phyloP scores from a whole-genome alignment of 2,797 vertebrate species.

The Crypturellus tataupa region DNA sequence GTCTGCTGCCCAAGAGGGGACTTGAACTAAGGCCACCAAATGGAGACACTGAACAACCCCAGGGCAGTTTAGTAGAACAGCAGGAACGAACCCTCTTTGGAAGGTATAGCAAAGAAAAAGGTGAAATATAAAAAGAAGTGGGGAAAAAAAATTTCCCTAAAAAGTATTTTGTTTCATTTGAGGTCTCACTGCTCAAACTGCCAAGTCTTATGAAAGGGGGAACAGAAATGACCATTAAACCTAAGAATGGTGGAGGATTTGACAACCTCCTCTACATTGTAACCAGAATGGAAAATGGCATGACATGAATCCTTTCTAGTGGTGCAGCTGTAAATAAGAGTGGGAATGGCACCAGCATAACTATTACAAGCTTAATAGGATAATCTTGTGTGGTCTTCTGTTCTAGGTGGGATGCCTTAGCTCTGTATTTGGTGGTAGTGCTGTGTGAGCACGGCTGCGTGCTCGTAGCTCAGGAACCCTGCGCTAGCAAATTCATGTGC shows the following conservation, averaged over 20 bases:
- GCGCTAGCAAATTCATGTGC: not conserved
- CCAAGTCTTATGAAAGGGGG: conserved; percentile 23
- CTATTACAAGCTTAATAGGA: conserved; percentile 58
- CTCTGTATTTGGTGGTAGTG: conserved; percentile 35
- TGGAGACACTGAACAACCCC: not conserved
- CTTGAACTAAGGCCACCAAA: conserved; percentile 33
- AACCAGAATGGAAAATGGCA: conserved; percentile 69
- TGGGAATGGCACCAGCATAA: conserved; percentile 62
- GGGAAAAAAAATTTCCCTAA: not conserved
- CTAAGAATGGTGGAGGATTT: conserved; percentile 17
- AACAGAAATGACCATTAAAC: conserved; percentile 48
- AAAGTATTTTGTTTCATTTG: conserved; percentile 49
- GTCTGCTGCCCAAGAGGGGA: not conserved
- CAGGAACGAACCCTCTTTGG: not conserved
- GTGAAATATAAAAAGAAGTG: not conserved
- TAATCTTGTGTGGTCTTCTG: conserved; percentile 63
- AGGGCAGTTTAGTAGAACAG: not conserved
- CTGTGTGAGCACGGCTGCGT: not conserved
- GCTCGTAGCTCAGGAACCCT: not conserved
- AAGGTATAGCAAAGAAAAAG: conserved; percentile 18
- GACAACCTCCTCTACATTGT: conserved; percentile 61
- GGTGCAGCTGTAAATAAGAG: conserved; percentile 52
- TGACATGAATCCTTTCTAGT: conserved; percentile 65
- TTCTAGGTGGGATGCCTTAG: not conserved
- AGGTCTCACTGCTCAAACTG: conserved; percentile 43